Evolutionary conservation across 2,113 vertebrate species (phyloP), one percentile per base, ranked within the genome.

Genomic region (Ranitomeya variabilis): DNA sequence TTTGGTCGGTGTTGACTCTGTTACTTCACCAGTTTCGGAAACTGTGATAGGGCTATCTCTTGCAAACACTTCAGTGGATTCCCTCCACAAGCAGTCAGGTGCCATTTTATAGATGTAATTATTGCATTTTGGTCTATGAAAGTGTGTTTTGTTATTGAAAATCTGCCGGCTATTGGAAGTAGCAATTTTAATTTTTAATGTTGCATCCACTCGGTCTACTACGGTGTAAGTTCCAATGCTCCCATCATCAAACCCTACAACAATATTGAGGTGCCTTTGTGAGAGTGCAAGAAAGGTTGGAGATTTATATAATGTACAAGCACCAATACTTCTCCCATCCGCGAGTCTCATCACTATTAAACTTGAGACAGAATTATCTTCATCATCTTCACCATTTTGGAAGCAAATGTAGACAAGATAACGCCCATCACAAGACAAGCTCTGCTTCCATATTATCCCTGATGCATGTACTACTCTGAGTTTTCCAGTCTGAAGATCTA

Each of bases 81-180:
- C 98, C 90, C 98, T 96, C 98, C 98, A 99, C 71, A 96, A 93
- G 92, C 98, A 99, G 91, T 99, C 98, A 8, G 97, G 97, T 62
- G 97, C 94, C n/a, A 90, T 94, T 93, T 99, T 99, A 91, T 97
- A 99, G 91, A 93, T 95, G n/a, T 97, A 96, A 91, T 95, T 96
- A 86, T 95, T 94, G 76, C 96, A 98, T 91, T 98, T 99, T 51
- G 98, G 98, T 82, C 96, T 95, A 89, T 97, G 95, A 87, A 96
- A 94, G 91, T 98, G 97, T 2, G 97, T 94, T 59, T 97, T 81
- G 0, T 94, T 99, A 94, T 95, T 99, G 94, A 99, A 98, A 91
- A 99, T 98, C 90, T 99, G 98, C 23, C 98, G 97, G 93, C 98
- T 99, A 90, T 99, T 99, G 59, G 98, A 99, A 83, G 98, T 99